Conservation (phyloP, 2,888 invertebrate genomes). For the Tridacna gigas region DNA sequence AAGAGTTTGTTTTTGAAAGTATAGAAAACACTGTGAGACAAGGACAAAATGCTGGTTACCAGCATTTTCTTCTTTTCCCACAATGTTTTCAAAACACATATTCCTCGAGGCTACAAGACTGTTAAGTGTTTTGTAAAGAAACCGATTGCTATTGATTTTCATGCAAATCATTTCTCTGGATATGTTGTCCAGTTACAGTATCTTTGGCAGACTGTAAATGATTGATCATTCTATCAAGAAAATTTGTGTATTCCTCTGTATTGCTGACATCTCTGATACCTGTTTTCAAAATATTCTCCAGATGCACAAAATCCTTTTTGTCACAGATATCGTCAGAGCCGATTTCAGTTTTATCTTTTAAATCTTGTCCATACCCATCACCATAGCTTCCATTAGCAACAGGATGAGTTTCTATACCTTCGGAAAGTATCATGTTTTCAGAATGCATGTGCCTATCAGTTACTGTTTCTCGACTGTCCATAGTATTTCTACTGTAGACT, state of each 20-base stretch:
- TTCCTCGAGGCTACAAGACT: too few species aligned
- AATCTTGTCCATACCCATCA: too few species aligned
- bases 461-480: background rate
- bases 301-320: conserved; percentile 2
- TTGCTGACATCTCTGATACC: conserved; percentile 15
- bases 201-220: conserved; percentile 23
- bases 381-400: too few species aligned
- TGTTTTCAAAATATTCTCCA: conserved; percentile 20
- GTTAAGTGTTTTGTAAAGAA: too few species aligned
- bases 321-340: background rate
- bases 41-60: background rate
- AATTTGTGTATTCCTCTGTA: conserved; percentile 18
- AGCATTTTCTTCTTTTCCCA: background rate
- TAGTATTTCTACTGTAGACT: background rate
- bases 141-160: background rate
- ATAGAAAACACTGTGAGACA: background rate
- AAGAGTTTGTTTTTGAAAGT: too few species aligned
- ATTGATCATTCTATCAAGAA: conserved; percentile 28
- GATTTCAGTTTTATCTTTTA: too few species aligned
- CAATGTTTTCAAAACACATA: background rate
- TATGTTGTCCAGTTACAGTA: background rate
- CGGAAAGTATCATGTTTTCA: too few species aligned
- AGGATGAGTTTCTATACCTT: too few species aligned
- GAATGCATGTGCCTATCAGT: background rate
- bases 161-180: background rate